These are phyloP conservation scores for Cistogaster globosa DNA, from an alignment of 2,888 invertebrate genomes.

Conservation along the genomic window DNA sequence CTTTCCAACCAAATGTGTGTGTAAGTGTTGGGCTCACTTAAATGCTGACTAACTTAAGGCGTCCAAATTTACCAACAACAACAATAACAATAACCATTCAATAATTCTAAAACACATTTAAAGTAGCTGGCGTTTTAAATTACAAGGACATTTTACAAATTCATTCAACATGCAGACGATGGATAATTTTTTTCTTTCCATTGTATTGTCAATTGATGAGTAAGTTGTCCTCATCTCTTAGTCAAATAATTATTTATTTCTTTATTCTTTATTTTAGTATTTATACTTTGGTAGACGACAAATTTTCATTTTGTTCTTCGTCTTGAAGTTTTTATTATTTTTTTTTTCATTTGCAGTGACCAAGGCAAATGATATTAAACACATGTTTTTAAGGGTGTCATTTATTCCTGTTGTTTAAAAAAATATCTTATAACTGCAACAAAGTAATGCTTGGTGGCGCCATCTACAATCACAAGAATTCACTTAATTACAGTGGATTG, in stretches of 20 bases:
- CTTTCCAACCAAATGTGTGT: neutral
- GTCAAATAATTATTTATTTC: too few relatives aligned
- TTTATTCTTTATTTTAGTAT: neutral
- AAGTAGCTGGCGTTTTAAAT: slow-evolving; percentile 60
- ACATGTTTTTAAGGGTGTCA: slow-evolving; percentile 17
- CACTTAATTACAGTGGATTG: too few relatives aligned
- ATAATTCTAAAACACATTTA: slow-evolving; percentile 54
- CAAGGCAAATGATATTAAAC: slow-evolving; percentile 36
- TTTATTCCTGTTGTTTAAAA: neutral
- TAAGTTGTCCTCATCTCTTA: neutral
- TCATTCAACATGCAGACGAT: too few relatives aligned
- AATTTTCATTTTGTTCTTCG: neutral
- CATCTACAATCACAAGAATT: neutral
- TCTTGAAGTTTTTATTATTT: neutral
- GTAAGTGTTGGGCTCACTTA: neutral
- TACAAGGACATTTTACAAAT: slow-evolving; percentile 54
- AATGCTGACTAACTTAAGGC: slow-evolving; percentile 1
- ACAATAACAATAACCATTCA: slow-evolving; percentile 20
- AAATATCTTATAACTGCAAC: slow-evolving; percentile 26
- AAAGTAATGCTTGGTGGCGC: slow-evolving; percentile 25
- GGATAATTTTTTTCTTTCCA: neutral
- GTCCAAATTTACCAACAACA: slow-evolving; percentile 17
- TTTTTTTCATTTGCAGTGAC: slow-evolving; percentile 35
- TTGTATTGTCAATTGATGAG: slow-evolving; percentile 7
- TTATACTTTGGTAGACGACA: slow-evolving; percentile 1